These are phyloP conservation scores for Ypsolopha sequella DNA, from an alignment of 2,888 invertebrate species.

Conservation along the genomic window DNA sequence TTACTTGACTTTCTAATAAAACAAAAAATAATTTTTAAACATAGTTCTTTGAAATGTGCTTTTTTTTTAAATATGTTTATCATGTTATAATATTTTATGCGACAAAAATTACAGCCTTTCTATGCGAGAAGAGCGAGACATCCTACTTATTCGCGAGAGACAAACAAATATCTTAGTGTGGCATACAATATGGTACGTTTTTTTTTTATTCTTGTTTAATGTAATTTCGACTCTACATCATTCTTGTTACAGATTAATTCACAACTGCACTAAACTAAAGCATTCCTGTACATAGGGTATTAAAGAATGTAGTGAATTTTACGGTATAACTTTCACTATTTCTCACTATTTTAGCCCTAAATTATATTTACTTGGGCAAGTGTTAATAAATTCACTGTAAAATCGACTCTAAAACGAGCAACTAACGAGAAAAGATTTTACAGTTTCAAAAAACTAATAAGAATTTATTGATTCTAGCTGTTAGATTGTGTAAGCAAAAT, in stretches of 20 bases:
- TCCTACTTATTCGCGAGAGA: neutral
- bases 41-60: neutral
- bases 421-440: no score
- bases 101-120: no score
- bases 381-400: neutral
- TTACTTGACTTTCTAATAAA: conserved; percentile 10
- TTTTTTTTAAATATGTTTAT: neutral
- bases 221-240: neutral
- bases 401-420: no score
- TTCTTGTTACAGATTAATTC: neutral
- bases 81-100: neutral
- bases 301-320: conserved; percentile 41
- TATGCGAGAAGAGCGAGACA: neutral
- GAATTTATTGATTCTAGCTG: no score
- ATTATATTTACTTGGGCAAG: conserved; percentile 7
- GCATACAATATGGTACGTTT: neutral
- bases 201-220: neutral
- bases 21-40: neutral
- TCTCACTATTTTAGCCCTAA: conserved; percentile 48
- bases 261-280: conserved; percentile 11
- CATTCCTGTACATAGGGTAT: conserved; percentile 42
- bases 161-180: neutral
- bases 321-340: conserved; percentile 43
- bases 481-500: no score
- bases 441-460: no score